Base-by-base conservation (phyloP, 2,113 vertebrate species). In the Gobius niger region DNA sequence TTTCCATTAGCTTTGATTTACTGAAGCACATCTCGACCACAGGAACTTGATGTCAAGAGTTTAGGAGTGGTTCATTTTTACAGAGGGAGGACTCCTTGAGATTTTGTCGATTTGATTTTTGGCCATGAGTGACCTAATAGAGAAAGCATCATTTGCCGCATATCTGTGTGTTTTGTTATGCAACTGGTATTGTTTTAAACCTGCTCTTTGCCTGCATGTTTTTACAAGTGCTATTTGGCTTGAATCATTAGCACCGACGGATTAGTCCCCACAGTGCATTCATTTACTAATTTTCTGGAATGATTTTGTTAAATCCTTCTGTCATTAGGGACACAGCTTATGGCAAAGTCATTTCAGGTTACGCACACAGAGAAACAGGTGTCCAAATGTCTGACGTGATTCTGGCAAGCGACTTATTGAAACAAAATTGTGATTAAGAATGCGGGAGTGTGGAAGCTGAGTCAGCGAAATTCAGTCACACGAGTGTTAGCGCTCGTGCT, bases 61-160 rank as follows among this genome's bases (percentile, higher is more conserved):
- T 70, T 50, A 19, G 64, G 66, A 62, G 19, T 16, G 68, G 63
- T 49, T 34, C 67, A n/a, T 3, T 46, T 65, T 80, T 62, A 76
- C 47, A 59, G 57, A 62, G 47, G 47, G 70, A 53, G 71, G 77
- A 57, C 54, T 40, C 14, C 73, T 84, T 84, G 72, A 67, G 56
- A 71, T 83, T 85, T 70, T 66, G 11, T 18, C 34, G 47, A 65
- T 75, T 52, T 53, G 65, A 71, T 51, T 73, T 67, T 65, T 63
- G 59, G 81, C 84, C 83, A 81, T 34, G 67, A 15, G 72, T 89
- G 86, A 89, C 62, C 84, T 89, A 78, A 83, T 82, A 82, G 78
- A 77, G 70, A 86, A 82, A 88, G 80, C 83, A 81, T 47, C 51
- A 72, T 79, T 82, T 82, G 13, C 18, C 64, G 73, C 65, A 78